A percentile compares a stretch with the other conserved stretches of the same genome.
These are phyloP conservation scores for Cryptophagus acutangulus DNA, from an alignment of 2,888 invertebrate genomes.

Conservation along the genomic window DNA sequence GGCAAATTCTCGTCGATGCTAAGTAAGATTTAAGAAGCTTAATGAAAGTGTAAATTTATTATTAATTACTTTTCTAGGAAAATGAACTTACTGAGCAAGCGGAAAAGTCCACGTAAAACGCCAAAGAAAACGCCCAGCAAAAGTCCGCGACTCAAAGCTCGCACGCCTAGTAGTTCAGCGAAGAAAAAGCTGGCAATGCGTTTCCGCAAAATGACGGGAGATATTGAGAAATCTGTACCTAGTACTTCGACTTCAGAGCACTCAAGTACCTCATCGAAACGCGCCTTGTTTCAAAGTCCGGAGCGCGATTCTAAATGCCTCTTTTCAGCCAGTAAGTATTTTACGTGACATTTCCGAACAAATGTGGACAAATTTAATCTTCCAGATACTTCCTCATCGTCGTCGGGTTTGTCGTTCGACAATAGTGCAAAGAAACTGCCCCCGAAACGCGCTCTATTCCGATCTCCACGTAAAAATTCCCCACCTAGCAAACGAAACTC, in stretches of 20 bases:
- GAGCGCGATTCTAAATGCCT: constrained; percentile 35
- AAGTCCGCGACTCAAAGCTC: constrained; percentile 51
- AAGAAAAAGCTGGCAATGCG: constrained; percentile 53
- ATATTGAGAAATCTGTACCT: constrained; percentile 30
- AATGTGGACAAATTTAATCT: constrained; percentile 20
- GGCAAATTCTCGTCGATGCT: constrained; percentile 61
- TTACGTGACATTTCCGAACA: too few relatives aligned
- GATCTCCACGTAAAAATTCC: constrained; percentile 26
- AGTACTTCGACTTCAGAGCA: constrained; percentile 20
- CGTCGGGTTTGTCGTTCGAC: constrained; percentile 37
- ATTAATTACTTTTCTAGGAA: constrained; percentile 41
- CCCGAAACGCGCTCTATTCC: constrained; percentile 29
- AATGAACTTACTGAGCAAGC: constrained; percentile 41
- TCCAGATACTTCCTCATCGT: constrained; percentile 29
- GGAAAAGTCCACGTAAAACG: constrained; percentile 39
- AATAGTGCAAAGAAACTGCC: constrained; percentile 17
- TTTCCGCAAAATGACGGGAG: constrained; percentile 35
- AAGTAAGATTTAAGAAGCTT: constrained; percentile 49
- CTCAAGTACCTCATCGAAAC: constrained; percentile 48
- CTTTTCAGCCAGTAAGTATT: constrained; percentile 27
- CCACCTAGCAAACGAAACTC: constrained; percentile 46
- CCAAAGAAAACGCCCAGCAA: constrained; percentile 51
- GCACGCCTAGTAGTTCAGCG: constrained; percentile 59
- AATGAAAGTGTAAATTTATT: not conserved
- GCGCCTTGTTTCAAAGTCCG: constrained; percentile 73